Base-by-base conservation (phyloP, 1,140 invertebrate species). In the Meteorus sp. region DNA sequence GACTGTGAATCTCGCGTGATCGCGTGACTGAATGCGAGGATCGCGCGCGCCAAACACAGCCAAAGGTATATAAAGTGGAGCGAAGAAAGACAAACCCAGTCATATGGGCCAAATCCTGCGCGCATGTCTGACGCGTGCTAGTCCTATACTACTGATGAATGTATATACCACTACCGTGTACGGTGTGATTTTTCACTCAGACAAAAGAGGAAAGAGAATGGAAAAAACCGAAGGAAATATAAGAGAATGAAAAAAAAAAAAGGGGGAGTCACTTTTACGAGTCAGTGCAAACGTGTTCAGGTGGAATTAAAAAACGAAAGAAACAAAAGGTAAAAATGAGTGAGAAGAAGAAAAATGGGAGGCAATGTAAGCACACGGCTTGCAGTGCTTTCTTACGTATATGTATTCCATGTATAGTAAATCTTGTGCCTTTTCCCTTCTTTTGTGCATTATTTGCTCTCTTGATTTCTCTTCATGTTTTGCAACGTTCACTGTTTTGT, bases 61-160 rank as follows among this genome's bases (percentile, higher is more conserved):
- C n/a, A n/a, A n/a, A n/a, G n/a, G n/a, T n/a, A n/a, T n/a, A n/a
- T n/a, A n/a, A n/a, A n/a, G n/a, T n/a, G n/a, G n/a, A n/a, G n/a
- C n/a, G n/a, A n/a, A n/a, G n/a, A n/a, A 31, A 51, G 7, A 9
- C 15, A 3, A 15, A n/a, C 22, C n/a, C 35, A 27, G 51, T 41
- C 37, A 27, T 54, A 17, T n/a, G 48, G 48, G 29, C 15, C 9
- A 20, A 41, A 3, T 29, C 29, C 22, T 8, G 48, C 51, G 74
- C 74, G 74, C 72, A 73, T 73, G 74, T 69, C 74, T 65, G 70
- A 69, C 69, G 73, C 57, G 51, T 48, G 33, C 60, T 23, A 59
- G 15, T 17, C 15, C 20, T 66, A 25, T 55, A 68, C 66, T 60
- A 66, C 64, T 64, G 56, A 29, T 9, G 9, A 29, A 29, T 9